Evolutionary conservation across 2,888 invertebrate species (phyloP).

Genomic region (Machimus atricapillus): DNA sequence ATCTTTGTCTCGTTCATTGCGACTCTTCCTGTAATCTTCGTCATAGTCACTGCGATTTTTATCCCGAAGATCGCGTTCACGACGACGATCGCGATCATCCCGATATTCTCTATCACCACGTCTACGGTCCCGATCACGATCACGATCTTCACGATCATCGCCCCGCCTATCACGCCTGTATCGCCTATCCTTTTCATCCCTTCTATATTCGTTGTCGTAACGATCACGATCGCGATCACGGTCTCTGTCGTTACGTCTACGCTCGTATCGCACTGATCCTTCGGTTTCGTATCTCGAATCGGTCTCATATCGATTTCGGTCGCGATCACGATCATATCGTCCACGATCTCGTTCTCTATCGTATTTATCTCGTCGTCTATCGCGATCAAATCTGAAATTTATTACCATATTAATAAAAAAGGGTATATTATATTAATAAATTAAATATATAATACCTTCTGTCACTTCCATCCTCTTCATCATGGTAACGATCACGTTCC

Average conservation of each 20-base stretch:
- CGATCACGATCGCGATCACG: constrained; percentile 54
- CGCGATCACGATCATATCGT: constrained; percentile 55
- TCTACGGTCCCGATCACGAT: constrained; percentile 46
- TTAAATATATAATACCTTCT: constrained; percentile 50
- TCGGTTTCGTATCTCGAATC: constrained; percentile 76
- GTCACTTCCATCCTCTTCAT: constrained; percentile 56
- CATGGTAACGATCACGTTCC: constrained; percentile 57
- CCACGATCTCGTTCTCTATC: constrained; percentile 49
- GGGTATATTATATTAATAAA: neutral
- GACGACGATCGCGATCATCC: constrained; percentile 51
- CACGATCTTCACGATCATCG: constrained; percentile 40
- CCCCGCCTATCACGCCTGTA: constrained; percentile 48
- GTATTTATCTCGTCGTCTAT: constrained; percentile 58
- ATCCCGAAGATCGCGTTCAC: constrained; percentile 42
- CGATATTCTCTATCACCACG: constrained; percentile 57
- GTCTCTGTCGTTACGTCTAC: constrained; percentile 42
- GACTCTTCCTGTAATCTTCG: constrained; percentile 51
- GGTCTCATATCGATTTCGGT: constrained; percentile 65
- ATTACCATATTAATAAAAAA: neutral
- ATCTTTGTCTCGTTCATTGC: constrained; percentile 50
- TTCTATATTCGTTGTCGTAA: constrained; percentile 44
- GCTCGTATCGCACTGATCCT: constrained; percentile 58
- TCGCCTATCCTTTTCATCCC: constrained; percentile 45
- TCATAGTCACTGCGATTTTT: constrained; percentile 45
- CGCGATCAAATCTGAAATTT: constrained; percentile 52